A percentile compares a stretch with the other conserved stretches of the same genome.
Conservation (phyloP, 2,888 invertebrate species). For the Stenodema calcarata region DNA sequence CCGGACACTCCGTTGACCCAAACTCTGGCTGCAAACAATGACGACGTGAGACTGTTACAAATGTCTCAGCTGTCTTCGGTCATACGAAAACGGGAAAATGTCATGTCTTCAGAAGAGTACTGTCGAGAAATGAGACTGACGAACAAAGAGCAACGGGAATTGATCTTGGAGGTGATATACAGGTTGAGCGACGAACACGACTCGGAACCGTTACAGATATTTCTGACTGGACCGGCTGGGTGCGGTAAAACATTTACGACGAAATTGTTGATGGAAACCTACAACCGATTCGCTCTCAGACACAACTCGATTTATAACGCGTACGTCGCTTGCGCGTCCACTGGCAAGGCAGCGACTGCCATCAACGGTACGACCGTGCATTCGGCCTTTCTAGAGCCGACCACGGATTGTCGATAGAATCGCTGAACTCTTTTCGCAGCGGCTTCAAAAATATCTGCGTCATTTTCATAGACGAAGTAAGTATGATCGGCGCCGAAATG, state of each 20-base stretch:
- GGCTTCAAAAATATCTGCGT: conserved; percentile 57
- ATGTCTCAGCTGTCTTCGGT: conserved; percentile 11
- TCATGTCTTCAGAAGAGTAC: conserved; percentile 33
- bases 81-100: conserved; percentile 15
- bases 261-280: conserved; percentile 61
- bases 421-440: conserved; percentile 54
- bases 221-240: conserved; percentile 56
- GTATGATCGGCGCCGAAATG: conserved; percentile 60
- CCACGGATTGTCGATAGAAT: conserved; percentile 53
- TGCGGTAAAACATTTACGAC: conserved; percentile 60
- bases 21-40: conserved; percentile 12
- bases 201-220: conserved; percentile 54
- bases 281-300: conserved; percentile 60
- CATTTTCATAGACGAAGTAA: conserved; percentile 60
- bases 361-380: conserved; percentile 61
- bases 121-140: conserved; percentile 22
- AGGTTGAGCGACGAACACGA: not conserved
- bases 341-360: conserved; percentile 61
- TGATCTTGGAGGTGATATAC: conserved; percentile 4
- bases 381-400: conserved; percentile 58
- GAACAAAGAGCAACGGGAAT: conserved; percentile 12
- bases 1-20: not conserved
- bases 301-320: conserved; percentile 59
- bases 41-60: conserved; percentile 17
- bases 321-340: conserved; percentile 61